Evolutionary conservation across 2,888 invertebrate genomes (phyloP).

Genomic region (Drosophila leonis): DNA sequence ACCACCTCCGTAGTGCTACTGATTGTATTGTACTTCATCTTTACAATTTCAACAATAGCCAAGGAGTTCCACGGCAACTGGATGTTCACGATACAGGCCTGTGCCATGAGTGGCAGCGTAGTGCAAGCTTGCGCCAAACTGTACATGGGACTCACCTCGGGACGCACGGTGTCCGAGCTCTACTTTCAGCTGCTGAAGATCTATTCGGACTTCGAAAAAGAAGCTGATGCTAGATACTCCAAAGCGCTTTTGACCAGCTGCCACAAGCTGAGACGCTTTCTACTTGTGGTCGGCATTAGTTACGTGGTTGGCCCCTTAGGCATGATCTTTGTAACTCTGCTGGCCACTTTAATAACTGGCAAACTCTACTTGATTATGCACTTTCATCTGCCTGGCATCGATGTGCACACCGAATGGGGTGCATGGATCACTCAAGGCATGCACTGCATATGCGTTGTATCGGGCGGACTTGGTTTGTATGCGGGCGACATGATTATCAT

Average conservation of each 20-base stretch:
- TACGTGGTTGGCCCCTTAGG: conserved; percentile 25
- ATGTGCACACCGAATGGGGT: conserved; percentile 49
- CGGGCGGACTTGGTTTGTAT: conserved; percentile 59
- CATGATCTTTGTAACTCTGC: conserved; percentile 24
- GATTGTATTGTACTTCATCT: conserved; percentile 40
- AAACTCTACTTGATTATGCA: conserved; percentile 53
- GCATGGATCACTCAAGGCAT: conserved; percentile 41
- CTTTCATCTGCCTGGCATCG: conserved; percentile 61
- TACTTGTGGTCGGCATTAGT: conserved; percentile 8
- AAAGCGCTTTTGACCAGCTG: conserved; percentile 30
- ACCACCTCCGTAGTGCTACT: not conserved
- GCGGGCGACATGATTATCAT: conserved; percentile 62
- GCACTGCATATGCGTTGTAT: conserved; percentile 42
- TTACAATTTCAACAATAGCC: conserved; percentile 43
- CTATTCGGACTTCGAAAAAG: conserved; percentile 46
- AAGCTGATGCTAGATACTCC: conserved; percentile 33
- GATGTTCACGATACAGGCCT: conserved; percentile 53
- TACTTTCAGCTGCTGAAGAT: conserved; percentile 26
- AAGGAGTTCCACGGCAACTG: conserved; percentile 41
- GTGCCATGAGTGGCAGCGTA: conserved; percentile 57
- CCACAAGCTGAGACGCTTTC: conserved; percentile 17
- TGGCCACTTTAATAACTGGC: conserved; percentile 21
- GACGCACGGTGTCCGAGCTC: conserved; percentile 19
- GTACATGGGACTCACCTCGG: conserved; percentile 21
- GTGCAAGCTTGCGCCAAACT: conserved; percentile 60